Conservation (phyloP, 2,113 vertebrate species). For the Gila orcuttii region DNA sequence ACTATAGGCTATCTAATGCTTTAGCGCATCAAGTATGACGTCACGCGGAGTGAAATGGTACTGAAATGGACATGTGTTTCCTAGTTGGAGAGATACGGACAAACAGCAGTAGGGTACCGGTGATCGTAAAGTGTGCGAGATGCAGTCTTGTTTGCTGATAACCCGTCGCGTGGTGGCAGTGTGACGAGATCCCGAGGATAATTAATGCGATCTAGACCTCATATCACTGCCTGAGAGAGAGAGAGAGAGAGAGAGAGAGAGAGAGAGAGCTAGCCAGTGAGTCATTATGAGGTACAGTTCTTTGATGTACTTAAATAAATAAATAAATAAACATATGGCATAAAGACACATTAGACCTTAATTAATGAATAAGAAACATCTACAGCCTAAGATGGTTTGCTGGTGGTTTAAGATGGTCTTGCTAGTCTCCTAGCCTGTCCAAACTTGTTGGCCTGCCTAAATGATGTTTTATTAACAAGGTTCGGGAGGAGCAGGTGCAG, state of each 20-base stretch:
- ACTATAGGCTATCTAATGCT: not conserved
- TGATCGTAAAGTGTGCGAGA: constrained; percentile 27
- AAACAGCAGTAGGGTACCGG: not conserved
- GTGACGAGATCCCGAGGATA: constrained; percentile 55
- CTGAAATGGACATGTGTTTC: not conserved
- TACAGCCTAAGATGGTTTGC: not conserved
- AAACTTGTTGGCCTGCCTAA: not conserved
- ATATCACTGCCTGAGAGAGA: constrained; percentile 5
- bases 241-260: constrained; percentile 1
- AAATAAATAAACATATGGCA: not conserved
- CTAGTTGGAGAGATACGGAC: constrained; percentile 3
- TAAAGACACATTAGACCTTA: not conserved
- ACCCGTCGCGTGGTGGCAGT: constrained; percentile 60
- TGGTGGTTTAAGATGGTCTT: not conserved
- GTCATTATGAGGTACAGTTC: not conserved
- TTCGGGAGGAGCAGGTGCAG: too few species aligned
- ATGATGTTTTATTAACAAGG: too few species aligned
- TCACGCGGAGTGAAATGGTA: not conserved
- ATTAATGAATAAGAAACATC: not conserved
- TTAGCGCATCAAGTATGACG: not conserved
- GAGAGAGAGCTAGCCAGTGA: not conserved
- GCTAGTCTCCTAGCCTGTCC: not conserved
- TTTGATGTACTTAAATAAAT: not conserved
- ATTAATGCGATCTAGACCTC: constrained; percentile 51
- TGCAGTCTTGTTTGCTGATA: constrained; percentile 57